Evolutionary conservation across 64 coral and sea anemone genomes (phyloP).

Genomic region (Cladopsammia gracilis): DNA sequence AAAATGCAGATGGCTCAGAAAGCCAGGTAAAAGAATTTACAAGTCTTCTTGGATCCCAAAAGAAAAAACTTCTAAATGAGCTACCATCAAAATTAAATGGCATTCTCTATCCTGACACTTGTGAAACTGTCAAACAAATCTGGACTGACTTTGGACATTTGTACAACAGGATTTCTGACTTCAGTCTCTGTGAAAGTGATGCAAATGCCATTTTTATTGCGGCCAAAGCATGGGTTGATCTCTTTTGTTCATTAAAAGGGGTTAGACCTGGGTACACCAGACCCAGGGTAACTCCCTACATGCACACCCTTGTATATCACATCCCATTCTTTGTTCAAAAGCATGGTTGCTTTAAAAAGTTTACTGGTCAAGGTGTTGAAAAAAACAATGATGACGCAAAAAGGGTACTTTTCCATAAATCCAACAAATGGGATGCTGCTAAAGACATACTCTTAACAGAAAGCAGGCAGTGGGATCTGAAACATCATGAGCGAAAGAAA

Average conservation of each 20-base stretch:
- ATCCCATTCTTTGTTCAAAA: neutral
- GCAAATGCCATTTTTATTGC: constrained; percentile 1
- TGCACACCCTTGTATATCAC: constrained; percentile 37
- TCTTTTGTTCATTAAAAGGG: constrained; percentile 68
- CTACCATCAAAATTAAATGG: constrained; percentile 33
- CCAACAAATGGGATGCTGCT: constrained; percentile 75
- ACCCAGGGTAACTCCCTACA: constrained; percentile 64
- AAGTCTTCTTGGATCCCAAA: constrained; percentile 53
- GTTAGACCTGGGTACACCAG: constrained; percentile 39
- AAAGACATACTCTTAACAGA: constrained; percentile 52
- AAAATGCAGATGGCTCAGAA: too few relatives aligned
- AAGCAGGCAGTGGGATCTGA: constrained; percentile 51
- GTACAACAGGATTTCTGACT: constrained; percentile 34
- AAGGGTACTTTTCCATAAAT: constrained; percentile 57
- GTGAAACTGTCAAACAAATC: constrained; percentile 14
- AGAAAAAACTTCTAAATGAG: constrained; percentile 35
- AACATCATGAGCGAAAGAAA: constrained; percentile 7
- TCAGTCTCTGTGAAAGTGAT: neutral
- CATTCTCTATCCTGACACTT: constrained; percentile 48
- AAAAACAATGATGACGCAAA: constrained; percentile 73
- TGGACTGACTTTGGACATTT: constrained; percentile 28
- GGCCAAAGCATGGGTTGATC: constrained; percentile 50
- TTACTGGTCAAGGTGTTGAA: constrained; percentile 59
- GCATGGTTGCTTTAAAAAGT: constrained; percentile 63
- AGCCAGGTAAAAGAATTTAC: constrained; percentile 35